Conservation (phyloP, 2,888 invertebrate species). For the Pachliopta kotzebuea region DNA sequence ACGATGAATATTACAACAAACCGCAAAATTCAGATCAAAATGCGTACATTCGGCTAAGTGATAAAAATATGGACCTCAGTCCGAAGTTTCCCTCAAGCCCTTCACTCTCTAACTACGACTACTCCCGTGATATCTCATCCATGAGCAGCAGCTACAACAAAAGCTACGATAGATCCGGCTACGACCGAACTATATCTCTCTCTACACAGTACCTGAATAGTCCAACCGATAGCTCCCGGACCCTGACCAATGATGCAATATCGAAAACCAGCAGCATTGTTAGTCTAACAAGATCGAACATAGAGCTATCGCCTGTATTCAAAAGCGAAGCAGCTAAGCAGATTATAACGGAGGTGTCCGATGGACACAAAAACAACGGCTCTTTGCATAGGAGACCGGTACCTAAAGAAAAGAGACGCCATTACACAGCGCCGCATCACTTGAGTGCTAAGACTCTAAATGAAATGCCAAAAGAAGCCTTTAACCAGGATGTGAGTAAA, state of each 20-base stretch:
- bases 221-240: constrained; percentile 69
- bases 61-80: constrained; percentile 67
- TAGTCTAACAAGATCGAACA: constrained; percentile 68
- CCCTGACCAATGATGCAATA: constrained; percentile 70
- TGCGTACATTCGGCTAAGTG: constrained; percentile 53
- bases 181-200: constrained; percentile 62
- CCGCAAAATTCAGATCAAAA: constrained; percentile 51
- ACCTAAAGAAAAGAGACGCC: constrained; percentile 90
- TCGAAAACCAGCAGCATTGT: constrained; percentile 73
- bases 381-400: constrained; percentile 84
- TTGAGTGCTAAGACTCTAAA: constrained; percentile 82
- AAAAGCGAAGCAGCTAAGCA: constrained; percentile 93
- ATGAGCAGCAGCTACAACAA: constrained; percentile 68
- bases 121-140: constrained; percentile 66
- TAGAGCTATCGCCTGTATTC: constrained; percentile 88
- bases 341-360: constrained; percentile 90
- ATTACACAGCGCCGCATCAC: constrained; percentile 92
- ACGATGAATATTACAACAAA: constrained; percentile 59
- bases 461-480: constrained; percentile 73
- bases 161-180: constrained; percentile 61
- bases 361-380: constrained; percentile 77
- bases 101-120: constrained; percentile 71
- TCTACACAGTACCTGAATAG: constrained; percentile 73
- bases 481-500: constrained; percentile 71
- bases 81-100: constrained; percentile 74